These are phyloP conservation scores for Chlorocebus sabaeus DNA, from an alignment of 2,113 vertebrate genomes.

Conservation along the genomic window DNA sequence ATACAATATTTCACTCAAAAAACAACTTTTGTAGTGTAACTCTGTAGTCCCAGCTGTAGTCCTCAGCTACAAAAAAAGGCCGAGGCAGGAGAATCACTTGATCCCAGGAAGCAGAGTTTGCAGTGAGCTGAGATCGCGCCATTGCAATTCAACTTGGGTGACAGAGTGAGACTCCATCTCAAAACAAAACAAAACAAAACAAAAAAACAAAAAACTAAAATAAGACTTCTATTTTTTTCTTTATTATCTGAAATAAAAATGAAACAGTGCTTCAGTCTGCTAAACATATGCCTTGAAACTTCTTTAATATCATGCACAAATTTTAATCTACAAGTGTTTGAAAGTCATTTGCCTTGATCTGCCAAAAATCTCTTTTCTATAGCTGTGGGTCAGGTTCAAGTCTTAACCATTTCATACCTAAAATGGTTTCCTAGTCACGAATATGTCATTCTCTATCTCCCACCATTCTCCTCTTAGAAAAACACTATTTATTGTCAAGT, in stretches of 20 bases:
- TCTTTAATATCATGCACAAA: not conserved
- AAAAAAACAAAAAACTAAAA: not conserved
- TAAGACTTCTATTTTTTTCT: not conserved
- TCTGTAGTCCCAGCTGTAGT: too few relatives aligned
- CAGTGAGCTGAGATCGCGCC: too few relatives aligned
- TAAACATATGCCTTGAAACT: not conserved
- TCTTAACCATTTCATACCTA: not conserved
- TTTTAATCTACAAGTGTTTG: not conserved
- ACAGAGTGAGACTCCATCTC: too few relatives aligned
- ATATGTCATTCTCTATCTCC: not conserved
- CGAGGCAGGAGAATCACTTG: too few relatives aligned
- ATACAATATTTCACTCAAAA: not conserved
- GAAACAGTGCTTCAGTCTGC: not conserved
- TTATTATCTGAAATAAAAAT: not conserved
- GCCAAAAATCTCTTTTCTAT: not conserved
- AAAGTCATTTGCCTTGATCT: not conserved
- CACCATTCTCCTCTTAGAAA: not conserved
- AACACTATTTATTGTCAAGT: not conserved
- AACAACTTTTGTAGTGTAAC: not conserved
- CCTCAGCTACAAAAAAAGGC: too few relatives aligned
- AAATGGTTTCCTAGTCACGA: not conserved
- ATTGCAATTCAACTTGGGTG: too few relatives aligned
- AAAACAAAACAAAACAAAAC: too few relatives aligned
- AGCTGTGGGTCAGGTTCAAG: not conserved
- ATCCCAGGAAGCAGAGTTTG: too few relatives aligned